A percentile compares a stretch with the other conserved stretches of the same genome.
These are phyloP conservation scores for Miichthys miiuy DNA, from an alignment of 2,797 vertebrate species.

Conservation along the genomic window DNA sequence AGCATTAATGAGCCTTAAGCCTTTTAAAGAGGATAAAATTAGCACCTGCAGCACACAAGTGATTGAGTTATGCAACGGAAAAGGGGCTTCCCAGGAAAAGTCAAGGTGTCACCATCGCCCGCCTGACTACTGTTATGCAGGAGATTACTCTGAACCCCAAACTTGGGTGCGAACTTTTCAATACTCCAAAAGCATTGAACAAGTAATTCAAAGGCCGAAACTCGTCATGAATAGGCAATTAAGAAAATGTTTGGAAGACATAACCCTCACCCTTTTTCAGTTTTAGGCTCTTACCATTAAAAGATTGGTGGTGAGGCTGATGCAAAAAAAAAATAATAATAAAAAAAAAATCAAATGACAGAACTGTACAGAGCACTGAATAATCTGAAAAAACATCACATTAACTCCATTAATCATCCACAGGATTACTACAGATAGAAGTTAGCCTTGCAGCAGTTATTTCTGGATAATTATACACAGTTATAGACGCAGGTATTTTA, in stretches of 20 bases:
- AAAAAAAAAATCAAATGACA: neutral
- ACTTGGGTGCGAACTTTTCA: neutral
- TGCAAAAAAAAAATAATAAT: constrained; percentile 9
- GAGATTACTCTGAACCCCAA: constrained; percentile 52
- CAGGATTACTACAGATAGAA: neutral
- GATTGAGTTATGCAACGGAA: constrained; percentile 82
- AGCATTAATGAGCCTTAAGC: constrained; percentile 81
- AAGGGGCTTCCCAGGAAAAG: constrained; percentile 76
- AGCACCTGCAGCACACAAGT: constrained; percentile 75
- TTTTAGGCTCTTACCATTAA: neutral
- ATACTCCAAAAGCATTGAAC: neutral
- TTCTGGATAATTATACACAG: neutral
- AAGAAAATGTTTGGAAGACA: neutral
- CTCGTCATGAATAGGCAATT: too few relatives aligned
- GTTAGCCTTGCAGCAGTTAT: neutral
- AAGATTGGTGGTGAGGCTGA: neutral
- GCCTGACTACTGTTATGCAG: constrained; percentile 42
- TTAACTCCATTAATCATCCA: neutral
- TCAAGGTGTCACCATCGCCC: constrained; percentile 77
- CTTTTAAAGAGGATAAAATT: constrained; percentile 82
- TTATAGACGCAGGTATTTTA: neutral
- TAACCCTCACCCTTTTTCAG: too few relatives aligned
- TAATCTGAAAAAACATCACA: neutral
- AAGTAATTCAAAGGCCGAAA: neutral
- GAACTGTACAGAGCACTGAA: neutral